Percentiles rank a stretch among this genome's conserved stretches.
Evolutionary conservation across 2,888 invertebrate genomes (phyloP).

Genomic region (Amaurobius ferox): DNA sequence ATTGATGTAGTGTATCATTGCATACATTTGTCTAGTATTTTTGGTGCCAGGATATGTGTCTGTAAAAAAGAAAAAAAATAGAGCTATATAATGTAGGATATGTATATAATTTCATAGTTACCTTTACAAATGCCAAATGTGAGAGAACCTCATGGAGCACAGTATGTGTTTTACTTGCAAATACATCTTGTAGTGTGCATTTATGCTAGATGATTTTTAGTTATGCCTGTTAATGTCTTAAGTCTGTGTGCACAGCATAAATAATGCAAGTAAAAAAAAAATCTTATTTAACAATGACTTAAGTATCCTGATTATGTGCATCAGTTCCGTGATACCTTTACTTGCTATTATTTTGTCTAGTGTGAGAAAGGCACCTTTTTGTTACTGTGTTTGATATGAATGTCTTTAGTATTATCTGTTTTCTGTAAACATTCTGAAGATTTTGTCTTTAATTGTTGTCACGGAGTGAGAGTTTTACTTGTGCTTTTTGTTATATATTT

Average conservation of each 20-base stretch:
- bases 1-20: slow-evolving; percentile 57
- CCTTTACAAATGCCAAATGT: slow-evolving; percentile 71
- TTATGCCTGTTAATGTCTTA: slow-evolving; percentile 66
- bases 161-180: slow-evolving; percentile 69
- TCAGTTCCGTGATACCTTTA: slow-evolving; percentile 41
- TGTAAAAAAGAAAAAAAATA: slow-evolving; percentile 44
- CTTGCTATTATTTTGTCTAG: slow-evolving; percentile 40
- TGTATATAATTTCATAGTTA: slow-evolving; percentile 71
- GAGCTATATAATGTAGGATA: slow-evolving; percentile 66
- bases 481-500: slow-evolving; percentile 51
- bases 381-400: slow-evolving; percentile 44
- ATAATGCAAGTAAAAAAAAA: slow-evolving; percentile 43
- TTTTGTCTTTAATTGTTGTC: slow-evolving; percentile 50
- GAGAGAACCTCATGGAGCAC: slow-evolving; percentile 70
- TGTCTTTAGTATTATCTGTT: slow-evolving; percentile 67
- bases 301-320: slow-evolving; percentile 26
- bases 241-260: slow-evolving; percentile 56
- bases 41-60: slow-evolving; percentile 65
- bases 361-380: slow-evolving; percentile 20
- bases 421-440: slow-evolving; percentile 34
- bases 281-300: slow-evolving; percentile 34
- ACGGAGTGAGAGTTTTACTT: slow-evolving; percentile 44
- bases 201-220: slow-evolving; percentile 65
- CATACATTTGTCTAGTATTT: slow-evolving; percentile 70
- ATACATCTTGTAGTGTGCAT: slow-evolving; percentile 66